phyloP scores from a whole-genome alignment of 2,113 vertebrate species.

The Perognathus longimembris region DNA sequence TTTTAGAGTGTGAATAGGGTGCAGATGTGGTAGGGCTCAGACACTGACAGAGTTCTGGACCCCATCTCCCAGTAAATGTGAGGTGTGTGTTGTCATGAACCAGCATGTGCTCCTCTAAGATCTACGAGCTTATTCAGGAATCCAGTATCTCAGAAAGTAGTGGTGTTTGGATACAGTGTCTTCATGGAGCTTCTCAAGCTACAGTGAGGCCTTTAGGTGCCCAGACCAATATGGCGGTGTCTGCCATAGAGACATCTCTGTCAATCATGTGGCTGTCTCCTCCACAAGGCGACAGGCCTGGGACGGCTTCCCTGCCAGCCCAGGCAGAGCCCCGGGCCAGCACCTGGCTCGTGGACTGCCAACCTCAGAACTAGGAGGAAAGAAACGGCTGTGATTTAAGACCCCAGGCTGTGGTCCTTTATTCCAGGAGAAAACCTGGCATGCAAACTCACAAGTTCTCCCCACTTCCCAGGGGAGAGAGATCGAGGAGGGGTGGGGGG shows the following conservation, averaged over 20 bases:
- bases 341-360: not conserved
- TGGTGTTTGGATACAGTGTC: not conserved
- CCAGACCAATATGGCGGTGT: rapidly evolving
- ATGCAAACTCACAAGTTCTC: no score
- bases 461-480: no score
- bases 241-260: no score
- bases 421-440: no score
- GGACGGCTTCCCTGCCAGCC: not conserved
- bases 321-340: not conserved
- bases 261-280: no score
- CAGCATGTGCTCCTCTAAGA: not conserved
- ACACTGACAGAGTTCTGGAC: rapidly evolving
- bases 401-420: not conserved
- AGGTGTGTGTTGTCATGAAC: rapidly evolving
- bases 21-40: not conserved
- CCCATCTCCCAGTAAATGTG: not conserved
- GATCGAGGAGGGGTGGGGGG: no score
- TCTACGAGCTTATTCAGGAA: rapidly evolving
- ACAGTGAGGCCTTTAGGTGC: not conserved
- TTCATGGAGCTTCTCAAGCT: not conserved
- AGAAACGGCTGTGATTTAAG: not conserved
- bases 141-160: not conserved
- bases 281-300: not conserved
- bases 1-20: not conserved
- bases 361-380: not conserved